Conservation (phyloP, 92 coral and sea anemone genomes). For the Virgularia gustaviana region DNA sequence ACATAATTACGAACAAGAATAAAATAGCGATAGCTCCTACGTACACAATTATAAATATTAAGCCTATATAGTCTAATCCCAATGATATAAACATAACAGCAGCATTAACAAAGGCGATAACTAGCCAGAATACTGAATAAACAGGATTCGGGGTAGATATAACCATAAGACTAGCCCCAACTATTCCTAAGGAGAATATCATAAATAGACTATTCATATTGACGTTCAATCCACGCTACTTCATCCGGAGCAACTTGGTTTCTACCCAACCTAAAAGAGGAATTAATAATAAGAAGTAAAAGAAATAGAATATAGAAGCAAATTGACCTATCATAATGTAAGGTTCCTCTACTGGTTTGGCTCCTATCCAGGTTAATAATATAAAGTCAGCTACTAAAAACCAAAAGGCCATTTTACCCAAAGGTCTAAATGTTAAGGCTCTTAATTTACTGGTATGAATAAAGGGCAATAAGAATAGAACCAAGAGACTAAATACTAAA, state of each 20-base stretch:
- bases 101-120: conserved; percentile 65
- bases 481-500: conserved; percentile 54
- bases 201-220: conserved; percentile 41
- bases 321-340: conserved; percentile 70
- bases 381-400: conserved; percentile 64
- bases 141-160: conserved; percentile 75
- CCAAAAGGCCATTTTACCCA: conserved; percentile 75
- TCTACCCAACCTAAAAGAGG: conserved; percentile 71
- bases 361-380: conserved; percentile 76
- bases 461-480: conserved; percentile 64
- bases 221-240: conserved; percentile 24
- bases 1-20: conserved; percentile 54
- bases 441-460: conserved; percentile 65
- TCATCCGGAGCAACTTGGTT: conserved; percentile 45
- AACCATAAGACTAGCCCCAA: conserved; percentile 71
- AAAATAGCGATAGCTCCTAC: conserved; percentile 67
- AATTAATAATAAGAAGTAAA: conserved; percentile 60
- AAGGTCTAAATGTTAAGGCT: conserved; percentile 74
- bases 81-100: conserved; percentile 67
- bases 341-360: conserved; percentile 78
- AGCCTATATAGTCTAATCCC: conserved; percentile 65
- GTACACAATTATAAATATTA: conserved; percentile 50
- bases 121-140: conserved; percentile 73
- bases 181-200: conserved; percentile 30
- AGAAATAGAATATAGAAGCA: conserved; percentile 69